These are phyloP conservation scores for Drosophila birchii DNA, from an alignment of 2,888 invertebrate species.

Conservation along the genomic window DNA sequence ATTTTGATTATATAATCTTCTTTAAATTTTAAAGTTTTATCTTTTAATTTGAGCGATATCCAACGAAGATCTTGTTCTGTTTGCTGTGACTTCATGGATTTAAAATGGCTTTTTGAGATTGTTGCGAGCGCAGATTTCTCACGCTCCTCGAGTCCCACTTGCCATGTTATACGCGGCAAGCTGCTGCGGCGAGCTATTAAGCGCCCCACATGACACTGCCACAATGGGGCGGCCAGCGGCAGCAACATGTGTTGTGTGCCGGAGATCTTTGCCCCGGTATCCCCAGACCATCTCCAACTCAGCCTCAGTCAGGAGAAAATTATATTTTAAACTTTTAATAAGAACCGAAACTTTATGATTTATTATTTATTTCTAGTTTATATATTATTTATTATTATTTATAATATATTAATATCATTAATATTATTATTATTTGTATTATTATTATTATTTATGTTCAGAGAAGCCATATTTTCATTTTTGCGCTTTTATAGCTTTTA, in stretches of 20 bases:
- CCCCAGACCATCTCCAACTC: constrained; percentile 2
- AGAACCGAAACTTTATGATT: too few relatives aligned
- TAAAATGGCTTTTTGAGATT: constrained; percentile 22
- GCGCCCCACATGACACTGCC: constrained; percentile 19
- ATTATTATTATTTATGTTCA: neutral
- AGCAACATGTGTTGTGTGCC: constrained; percentile 33
- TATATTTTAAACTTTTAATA: neutral
- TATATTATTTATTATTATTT: neutral
- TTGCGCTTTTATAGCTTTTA: too few relatives aligned
- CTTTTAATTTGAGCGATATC: too few relatives aligned
- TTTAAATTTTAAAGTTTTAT: too few relatives aligned
- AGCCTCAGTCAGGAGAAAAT: neutral
- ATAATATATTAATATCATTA: too few relatives aligned
- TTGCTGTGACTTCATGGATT: neutral
- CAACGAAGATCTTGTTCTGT: too few relatives aligned
- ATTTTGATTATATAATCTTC: too few relatives aligned
- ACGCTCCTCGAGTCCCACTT: constrained; percentile 19
- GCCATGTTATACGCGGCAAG: constrained; percentile 27
- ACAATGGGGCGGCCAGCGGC: neutral
- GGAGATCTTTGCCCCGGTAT: constrained; percentile 21
- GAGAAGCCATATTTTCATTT: neutral
- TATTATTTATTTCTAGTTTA: too few relatives aligned
- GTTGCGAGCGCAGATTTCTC: constrained; percentile 26
- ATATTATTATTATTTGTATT: neutral
- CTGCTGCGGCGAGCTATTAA: constrained; percentile 23